Percentiles rank a stretch among this genome's conserved stretches.
Conservation (phyloP, 2,888 invertebrate species). For the Amphipyra tragopoginis region DNA sequence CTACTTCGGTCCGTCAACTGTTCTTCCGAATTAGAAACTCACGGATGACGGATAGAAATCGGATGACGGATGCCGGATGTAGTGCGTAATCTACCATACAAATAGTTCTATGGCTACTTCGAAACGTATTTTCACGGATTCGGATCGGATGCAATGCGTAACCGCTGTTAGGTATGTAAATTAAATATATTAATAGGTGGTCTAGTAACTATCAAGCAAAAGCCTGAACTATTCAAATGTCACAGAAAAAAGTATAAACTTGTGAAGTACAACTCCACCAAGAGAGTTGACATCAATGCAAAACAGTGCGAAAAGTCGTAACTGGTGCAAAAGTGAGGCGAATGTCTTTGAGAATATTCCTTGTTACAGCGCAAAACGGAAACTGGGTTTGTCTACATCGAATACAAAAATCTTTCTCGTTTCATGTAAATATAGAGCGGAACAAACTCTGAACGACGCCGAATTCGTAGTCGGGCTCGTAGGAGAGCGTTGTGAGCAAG, state of each 20-base stretch:
- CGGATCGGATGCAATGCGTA: too few relatives aligned
- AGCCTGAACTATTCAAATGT: constrained; percentile 5
- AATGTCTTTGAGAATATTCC: constrained; percentile 57
- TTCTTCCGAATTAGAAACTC: too few relatives aligned
- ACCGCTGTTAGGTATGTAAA: too few relatives aligned
- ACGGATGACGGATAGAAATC: too few relatives aligned
- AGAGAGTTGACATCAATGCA: constrained; percentile 44
- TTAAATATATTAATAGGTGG: too few relatives aligned
- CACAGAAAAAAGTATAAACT: constrained; percentile 30
- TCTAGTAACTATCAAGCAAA: constrained; percentile 26
- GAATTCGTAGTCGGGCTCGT: constrained; percentile 74
- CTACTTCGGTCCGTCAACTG: too few relatives aligned
- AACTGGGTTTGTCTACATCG: constrained; percentile 73
- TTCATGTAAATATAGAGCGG: constrained; percentile 82
- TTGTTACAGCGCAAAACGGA: constrained; percentile 65
- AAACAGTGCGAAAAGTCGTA: constrained; percentile 47
- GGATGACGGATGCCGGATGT: too few relatives aligned
- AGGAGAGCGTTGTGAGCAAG: constrained; percentile 73
- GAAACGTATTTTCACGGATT: too few relatives aligned
- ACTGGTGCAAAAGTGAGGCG: constrained; percentile 35
- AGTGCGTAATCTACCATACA: too few relatives aligned
- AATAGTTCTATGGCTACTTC: too few relatives aligned
- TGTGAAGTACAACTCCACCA: constrained; percentile 19
- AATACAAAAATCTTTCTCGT: constrained; percentile 78
- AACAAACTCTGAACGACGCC: constrained; percentile 80